Evolutionary conservation across 2,113 vertebrate species (phyloP).

Genomic region (Archilochus colubris): DNA sequence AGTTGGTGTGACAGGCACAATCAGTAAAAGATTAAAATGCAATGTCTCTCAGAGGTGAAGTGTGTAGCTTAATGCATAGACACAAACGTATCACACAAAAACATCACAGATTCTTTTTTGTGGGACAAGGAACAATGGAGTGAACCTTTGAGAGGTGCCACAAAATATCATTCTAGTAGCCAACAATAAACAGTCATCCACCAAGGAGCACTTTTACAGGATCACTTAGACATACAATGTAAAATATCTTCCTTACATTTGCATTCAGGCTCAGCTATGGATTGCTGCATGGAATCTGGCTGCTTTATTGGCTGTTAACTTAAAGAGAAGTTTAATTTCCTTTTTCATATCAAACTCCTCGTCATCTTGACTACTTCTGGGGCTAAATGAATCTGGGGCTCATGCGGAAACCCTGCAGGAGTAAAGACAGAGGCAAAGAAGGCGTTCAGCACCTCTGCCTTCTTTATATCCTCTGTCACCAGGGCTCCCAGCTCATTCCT

Average conservation of each 20-base stretch:
- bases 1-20: neutral
- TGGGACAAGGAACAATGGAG: neutral
- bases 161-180: neutral
- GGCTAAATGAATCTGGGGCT: no score
- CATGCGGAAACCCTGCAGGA: no score
- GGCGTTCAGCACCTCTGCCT: no score
- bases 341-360: neutral
- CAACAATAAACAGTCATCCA: neutral
- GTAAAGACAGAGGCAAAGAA: no score
- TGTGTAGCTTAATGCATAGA: rapidly evolving
- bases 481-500: no score
- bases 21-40: neutral
- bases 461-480: no score
- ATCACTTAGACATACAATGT: neutral
- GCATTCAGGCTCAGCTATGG: neutral
- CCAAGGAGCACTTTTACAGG: neutral
- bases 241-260: neutral
- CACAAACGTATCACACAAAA: neutral
- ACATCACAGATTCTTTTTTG: neutral
- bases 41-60: neutral
- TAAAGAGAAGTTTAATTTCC: neutral
- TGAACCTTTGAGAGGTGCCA: neutral
- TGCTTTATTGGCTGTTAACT: neutral
- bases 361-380: no score
- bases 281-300: neutral